phyloP scores from a whole-genome alignment of 2,797 vertebrate genomes.

The Gastrophryne carolinensis region DNA sequence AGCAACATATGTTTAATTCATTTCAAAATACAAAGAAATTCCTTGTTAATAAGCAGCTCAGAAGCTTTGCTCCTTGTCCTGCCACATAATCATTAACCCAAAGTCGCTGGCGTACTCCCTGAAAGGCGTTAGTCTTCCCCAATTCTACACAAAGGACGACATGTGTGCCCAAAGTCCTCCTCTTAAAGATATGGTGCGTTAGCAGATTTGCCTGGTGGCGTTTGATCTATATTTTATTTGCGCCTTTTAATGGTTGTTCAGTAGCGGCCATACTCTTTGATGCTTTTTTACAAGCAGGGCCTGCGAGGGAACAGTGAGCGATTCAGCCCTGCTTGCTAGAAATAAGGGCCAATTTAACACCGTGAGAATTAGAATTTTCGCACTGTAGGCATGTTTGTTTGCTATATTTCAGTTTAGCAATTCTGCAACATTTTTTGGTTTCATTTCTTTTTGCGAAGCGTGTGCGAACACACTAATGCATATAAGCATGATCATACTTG shows the following conservation, averaged over 20 bases:
- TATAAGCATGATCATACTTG: no score
- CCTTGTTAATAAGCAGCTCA: slow-evolving; percentile 50
- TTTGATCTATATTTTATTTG: slow-evolving; percentile 54
- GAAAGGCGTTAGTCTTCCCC: slow-evolving; percentile 30
- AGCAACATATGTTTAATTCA: slow-evolving; percentile 50
- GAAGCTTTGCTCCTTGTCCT: slow-evolving; percentile 23
- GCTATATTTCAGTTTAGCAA: no score
- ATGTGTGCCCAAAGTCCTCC: slow-evolving; percentile 41
- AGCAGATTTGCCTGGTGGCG: slow-evolving; percentile 42
- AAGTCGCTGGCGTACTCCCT: slow-evolving; percentile 22
- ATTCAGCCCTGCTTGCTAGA: slow-evolving; percentile 24
- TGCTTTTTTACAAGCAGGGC: slow-evolving; percentile 43
- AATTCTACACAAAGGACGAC: slow-evolving; percentile 36
- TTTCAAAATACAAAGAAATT: slow-evolving; percentile 51
- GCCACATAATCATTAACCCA: slow-evolving; percentile 50
- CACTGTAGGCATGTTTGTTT: no score
- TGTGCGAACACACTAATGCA: no score
- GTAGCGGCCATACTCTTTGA: slow-evolving; percentile 46
- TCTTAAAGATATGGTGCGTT: slow-evolving; percentile 52
- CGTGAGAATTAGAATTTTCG: no score
- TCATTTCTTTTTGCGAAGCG: no score
- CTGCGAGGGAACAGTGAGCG: slow-evolving; percentile 39
- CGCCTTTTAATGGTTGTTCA: slow-evolving; percentile 41
- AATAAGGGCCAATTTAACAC: no score
- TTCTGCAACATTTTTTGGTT: no score